Evolutionary conservation across 2,888 invertebrate genomes (phyloP).

Genomic region (Rhagium mordax): DNA sequence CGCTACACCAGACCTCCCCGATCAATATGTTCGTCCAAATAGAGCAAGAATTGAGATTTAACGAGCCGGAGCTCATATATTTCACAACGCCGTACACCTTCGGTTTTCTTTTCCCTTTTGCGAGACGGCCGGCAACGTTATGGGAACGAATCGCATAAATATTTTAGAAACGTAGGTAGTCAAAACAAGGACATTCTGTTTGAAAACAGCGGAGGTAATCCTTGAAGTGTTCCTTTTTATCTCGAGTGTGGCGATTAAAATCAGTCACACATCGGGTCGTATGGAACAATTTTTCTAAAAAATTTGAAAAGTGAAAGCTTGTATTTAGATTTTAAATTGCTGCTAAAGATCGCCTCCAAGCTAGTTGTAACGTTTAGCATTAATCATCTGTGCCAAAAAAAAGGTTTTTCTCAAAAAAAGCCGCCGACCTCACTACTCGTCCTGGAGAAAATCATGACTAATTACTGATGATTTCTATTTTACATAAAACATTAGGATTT

Average conservation of each 20-base stretch:
- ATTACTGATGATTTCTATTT: conserved; percentile 27
- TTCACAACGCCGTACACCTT: conserved; percentile 48
- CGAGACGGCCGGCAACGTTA: not conserved
- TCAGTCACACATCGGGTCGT: too few relatives aligned
- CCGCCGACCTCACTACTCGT: not conserved
- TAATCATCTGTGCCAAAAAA: too few relatives aligned
- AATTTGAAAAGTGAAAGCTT: too few relatives aligned
- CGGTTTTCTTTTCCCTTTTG: conserved; percentile 33
- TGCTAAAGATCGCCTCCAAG: too few relatives aligned
- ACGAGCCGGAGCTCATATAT: conserved; percentile 49
- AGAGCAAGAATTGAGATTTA: conserved; percentile 49
- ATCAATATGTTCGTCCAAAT: conserved; percentile 48
- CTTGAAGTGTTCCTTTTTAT: not conserved
- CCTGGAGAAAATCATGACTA: conserved; percentile 23
- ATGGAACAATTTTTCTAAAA: too few relatives aligned
- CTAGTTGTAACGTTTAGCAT: too few relatives aligned
- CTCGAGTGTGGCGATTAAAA: not conserved
- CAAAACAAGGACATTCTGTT: not conserved
- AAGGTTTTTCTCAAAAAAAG: too few relatives aligned
- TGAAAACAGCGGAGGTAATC: not conserved
- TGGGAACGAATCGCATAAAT: conserved; percentile 13
- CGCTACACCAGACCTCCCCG: conserved; percentile 38
- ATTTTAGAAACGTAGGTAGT: conserved; percentile 9
- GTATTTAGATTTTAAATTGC: too few relatives aligned
- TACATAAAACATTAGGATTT: conserved; percentile 13